Evolutionary conservation across 37 sponge, comb jelly and placozoan genomes (phyloP).

Genomic region (Ephydatia muelleri): DNA sequence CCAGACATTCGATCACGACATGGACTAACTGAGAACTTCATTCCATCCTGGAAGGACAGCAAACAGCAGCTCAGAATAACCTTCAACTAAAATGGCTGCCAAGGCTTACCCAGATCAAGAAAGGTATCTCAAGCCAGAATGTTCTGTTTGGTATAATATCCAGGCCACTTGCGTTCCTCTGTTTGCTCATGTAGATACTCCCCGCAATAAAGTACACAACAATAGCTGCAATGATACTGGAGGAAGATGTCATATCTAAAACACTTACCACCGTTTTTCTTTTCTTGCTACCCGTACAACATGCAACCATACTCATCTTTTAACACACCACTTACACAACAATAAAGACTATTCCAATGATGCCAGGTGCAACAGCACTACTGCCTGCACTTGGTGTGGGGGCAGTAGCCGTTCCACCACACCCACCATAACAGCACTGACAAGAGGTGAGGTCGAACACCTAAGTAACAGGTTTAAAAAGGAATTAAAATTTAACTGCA

Average conservation of each 20-base stretch:
- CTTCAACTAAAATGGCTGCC: background rate
- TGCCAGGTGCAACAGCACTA: background rate
- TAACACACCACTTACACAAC: background rate
- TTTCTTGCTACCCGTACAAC: background rate
- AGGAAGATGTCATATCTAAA: too few relatives aligned
- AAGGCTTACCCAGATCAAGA: conserved; percentile 14
- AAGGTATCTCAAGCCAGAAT: conserved; percentile 20
- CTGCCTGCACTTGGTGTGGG: background rate
- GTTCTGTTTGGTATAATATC: conserved; percentile 33
- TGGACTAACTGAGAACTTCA: conserved; percentile 24
- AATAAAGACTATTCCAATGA: conserved; percentile 16
- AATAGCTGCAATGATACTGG: conserved; percentile 9
- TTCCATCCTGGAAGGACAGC: conserved; percentile 18
- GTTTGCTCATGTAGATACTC: conserved; percentile 7
- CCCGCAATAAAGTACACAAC: conserved; percentile 22
- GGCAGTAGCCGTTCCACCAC: background rate
- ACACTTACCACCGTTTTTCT: too few relatives aligned
- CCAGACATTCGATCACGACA: background rate
- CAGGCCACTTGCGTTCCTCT: conserved; percentile 2
- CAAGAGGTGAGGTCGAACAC: background rate
- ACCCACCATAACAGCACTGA: background rate
- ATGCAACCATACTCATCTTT: background rate
- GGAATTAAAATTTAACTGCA: background rate
- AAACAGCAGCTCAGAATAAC: background rate
- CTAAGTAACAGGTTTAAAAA: background rate